Evolutionary conservation across 1,140 invertebrate species (phyloP).

Genomic region (Drosophila prosaltans): DNA sequence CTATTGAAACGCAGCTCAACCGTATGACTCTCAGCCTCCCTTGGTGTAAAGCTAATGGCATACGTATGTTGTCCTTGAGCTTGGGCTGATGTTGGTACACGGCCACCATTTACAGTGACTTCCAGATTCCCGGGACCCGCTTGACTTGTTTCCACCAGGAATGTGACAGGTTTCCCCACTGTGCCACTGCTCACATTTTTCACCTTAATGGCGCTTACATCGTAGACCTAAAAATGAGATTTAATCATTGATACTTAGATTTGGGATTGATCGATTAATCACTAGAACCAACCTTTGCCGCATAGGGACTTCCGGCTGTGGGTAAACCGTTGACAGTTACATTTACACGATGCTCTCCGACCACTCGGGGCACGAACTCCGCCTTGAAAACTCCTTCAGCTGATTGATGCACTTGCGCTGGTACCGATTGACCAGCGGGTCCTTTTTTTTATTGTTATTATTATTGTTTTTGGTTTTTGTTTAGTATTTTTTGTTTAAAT

Average conservation of each 20-base stretch:
- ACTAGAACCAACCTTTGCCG: constrained; percentile 88
- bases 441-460: constrained; percentile 83
- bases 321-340: constrained; percentile 91
- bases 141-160: constrained; percentile 97
- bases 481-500: constrained; percentile 50
- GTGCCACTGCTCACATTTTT: constrained; percentile 95
- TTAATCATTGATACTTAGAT: not conserved
- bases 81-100: constrained; percentile 97
- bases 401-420: constrained; percentile 91
- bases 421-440: constrained; percentile 93
- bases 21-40: constrained; percentile 93
- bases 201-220: constrained; percentile 96
- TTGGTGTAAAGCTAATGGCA: constrained; percentile 97
- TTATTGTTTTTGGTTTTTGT: constrained; percentile 40
- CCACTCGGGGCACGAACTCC: constrained; percentile 92
- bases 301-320: constrained; percentile 94
- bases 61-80: constrained; percentile 97
- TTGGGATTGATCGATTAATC: not conserved
- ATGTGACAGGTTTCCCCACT: constrained; percentile 96
- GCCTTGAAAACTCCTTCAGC: constrained; percentile 92
- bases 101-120: constrained; percentile 97
- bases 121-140: constrained; percentile 96
- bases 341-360: constrained; percentile 95
- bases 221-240: constrained; percentile 88
- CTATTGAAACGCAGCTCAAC: constrained; percentile 98